Evolutionary conservation across 2,888 invertebrate genomes (phyloP).

Genomic region (Scrobipalpa atriplicella): DNA sequence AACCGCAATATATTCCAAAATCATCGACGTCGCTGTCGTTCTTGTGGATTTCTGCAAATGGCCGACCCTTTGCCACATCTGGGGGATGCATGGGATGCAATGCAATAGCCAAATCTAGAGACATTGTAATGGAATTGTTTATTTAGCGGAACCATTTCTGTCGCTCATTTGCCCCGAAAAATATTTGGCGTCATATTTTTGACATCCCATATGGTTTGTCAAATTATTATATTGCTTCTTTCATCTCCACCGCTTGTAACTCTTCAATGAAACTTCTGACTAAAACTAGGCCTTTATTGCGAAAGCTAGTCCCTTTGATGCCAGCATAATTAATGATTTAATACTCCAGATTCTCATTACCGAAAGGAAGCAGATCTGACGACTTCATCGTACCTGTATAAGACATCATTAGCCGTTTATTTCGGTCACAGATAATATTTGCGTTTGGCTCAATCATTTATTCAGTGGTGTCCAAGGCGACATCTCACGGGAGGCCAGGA

Average conservation of each 20-base stretch:
- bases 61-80: slow-evolving; percentile 67
- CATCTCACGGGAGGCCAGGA: slow-evolving; percentile 81
- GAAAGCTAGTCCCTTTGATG: slow-evolving; percentile 22
- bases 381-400: slow-evolving; percentile 79
- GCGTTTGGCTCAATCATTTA: slow-evolving; percentile 77
- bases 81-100: slow-evolving; percentile 64
- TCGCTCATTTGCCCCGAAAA: slow-evolving; percentile 43
- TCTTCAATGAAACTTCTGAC: slow-evolving; percentile 7
- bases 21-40: background rate
- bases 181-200: slow-evolving; percentile 39
- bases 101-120: slow-evolving; percentile 24
- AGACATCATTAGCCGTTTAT: slow-evolving; percentile 78
- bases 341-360: slow-evolving; percentile 66
- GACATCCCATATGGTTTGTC: slow-evolving; percentile 6
- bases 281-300: slow-evolving; percentile 21
- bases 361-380: slow-evolving; percentile 67
- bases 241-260: slow-evolving; percentile 8
- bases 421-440: slow-evolving; percentile 73
- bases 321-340: slow-evolving; percentile 21
- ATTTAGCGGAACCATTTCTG: slow-evolving; percentile 72
- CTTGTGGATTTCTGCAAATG: slow-evolving; percentile 27
- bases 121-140: slow-evolving; percentile 54
- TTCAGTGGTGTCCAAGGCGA: slow-evolving; percentile 68
- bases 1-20: background rate
- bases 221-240: background rate